Conservation (phyloP, 2,888 invertebrate species). For the Pristionchus fissidentatus region DNA sequence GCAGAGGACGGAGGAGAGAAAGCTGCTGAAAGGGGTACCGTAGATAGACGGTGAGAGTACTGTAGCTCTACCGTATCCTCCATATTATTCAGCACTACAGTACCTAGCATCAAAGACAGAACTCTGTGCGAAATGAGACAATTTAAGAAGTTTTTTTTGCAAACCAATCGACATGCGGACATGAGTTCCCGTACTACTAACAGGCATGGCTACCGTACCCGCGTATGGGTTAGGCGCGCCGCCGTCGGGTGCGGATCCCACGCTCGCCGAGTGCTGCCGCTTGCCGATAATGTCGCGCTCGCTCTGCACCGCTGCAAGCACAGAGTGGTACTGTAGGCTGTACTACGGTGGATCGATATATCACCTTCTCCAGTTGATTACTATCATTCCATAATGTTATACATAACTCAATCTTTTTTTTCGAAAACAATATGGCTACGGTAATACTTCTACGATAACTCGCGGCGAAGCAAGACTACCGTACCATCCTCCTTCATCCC, state of each 20-base stretch:
- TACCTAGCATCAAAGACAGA: background rate
- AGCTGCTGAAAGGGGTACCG: background rate
- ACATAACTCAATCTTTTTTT: too few species aligned
- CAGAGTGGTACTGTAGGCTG: background rate
- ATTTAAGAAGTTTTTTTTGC: too few species aligned
- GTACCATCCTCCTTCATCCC: conserved; percentile 74
- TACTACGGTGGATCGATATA: background rate
- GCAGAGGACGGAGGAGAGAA: conserved; percentile 20
- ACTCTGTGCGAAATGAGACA: background rate
- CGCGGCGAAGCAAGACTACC: background rate
- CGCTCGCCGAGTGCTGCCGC: conserved; percentile 48
- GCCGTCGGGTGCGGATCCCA: conserved; percentile 43
- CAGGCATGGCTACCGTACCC: too few species aligned
- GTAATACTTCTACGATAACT: too few species aligned
- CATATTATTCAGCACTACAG: background rate
- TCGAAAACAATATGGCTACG: too few species aligned
- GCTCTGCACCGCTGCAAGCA: conserved; percentile 54
- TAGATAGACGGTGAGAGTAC: background rate
- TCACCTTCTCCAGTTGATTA: too few species aligned
- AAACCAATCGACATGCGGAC: too few species aligned
- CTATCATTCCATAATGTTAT: background rate
- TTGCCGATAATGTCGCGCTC: conserved; percentile 66
- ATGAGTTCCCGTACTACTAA: too few species aligned
- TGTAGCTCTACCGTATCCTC: background rate
- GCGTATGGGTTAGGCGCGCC: conserved; percentile 29